Percentiles rank a stretch among this genome's conserved stretches.
These are phyloP conservation scores for Micropoecilia bifurca DNA, from an alignment of 2,797 vertebrate genomes.

Conservation along the genomic window DNA sequence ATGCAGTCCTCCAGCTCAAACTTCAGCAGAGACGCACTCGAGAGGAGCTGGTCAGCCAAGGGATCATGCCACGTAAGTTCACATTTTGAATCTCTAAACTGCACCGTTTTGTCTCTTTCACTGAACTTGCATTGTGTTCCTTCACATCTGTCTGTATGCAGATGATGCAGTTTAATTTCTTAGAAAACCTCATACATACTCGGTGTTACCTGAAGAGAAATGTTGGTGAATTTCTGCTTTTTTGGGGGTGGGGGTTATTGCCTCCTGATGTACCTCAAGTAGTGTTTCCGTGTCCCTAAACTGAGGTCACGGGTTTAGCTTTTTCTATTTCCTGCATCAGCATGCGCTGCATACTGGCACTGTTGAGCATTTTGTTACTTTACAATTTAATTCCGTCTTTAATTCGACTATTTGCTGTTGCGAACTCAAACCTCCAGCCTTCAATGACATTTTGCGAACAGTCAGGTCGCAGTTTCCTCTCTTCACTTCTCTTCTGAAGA, in stretches of 20 bases:
- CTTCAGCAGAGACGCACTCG: slow-evolving; percentile 97
- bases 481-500: slow-evolving; percentile 9
- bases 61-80: slow-evolving; percentile 99
- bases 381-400: background rate
- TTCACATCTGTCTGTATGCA: background rate
- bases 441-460: background rate
- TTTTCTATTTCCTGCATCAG: slow-evolving; percentile 8
- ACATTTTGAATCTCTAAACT: background rate
- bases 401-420: background rate
- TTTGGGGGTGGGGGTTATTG: background rate
- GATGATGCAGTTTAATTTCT: background rate
- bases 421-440: background rate
- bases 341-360: background rate
- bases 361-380: background rate
- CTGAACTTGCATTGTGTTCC: background rate
- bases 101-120: background rate
- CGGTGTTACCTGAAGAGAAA: background rate
- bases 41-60: slow-evolving; percentile 97
- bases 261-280: background rate
- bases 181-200: background rate
- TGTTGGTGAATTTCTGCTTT: background rate
- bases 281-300: background rate
- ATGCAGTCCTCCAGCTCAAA: slow-evolving; percentile 97
- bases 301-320: slow-evolving; percentile 22
- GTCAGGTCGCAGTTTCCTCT: background rate